Percentiles rank a stretch among this genome's conserved stretches.
phyloP scores from a whole-genome alignment of 2,113 vertebrate genomes.

The Bombycilla garrulus region DNA sequence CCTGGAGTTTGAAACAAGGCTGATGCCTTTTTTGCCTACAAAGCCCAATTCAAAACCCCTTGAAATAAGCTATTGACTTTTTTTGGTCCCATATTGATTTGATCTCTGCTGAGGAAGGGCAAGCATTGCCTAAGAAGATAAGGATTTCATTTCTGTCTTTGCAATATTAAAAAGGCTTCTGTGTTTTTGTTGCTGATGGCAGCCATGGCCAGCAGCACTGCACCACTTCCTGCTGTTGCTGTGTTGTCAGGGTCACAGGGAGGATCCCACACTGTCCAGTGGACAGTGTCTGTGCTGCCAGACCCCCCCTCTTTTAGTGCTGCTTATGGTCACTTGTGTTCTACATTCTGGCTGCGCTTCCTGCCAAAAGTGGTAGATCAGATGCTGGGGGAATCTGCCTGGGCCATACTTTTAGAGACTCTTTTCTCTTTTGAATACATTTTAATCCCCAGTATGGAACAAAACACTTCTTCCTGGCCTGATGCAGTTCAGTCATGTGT shows the following conservation, averaged over 20 bases:
- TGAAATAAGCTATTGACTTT: conserved; percentile 48
- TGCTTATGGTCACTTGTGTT: not conserved
- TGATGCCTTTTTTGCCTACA: conserved; percentile 30
- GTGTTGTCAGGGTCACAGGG: not conserved
- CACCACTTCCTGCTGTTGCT: not conserved
- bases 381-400: not conserved
- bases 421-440: not conserved
- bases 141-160: conserved; percentile 16
- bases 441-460: not conserved
- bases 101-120: conserved; percentile 14
- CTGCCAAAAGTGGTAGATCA: not conserved
- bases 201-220: not conserved
- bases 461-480: not conserved
- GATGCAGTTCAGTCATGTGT: not conserved
- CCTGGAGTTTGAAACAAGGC: not conserved
- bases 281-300: not conserved
- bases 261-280: not conserved
- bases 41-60: conserved; percentile 26
- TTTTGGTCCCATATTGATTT: conserved; percentile 14
- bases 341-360: not conserved
- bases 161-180: conserved; percentile 35
- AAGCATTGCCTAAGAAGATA: conserved; percentile 1
- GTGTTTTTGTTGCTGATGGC: not conserved
- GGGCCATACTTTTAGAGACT: not conserved
- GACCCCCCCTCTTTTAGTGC: not conserved